Base-by-base conservation (phyloP, 2,888 invertebrate species). In the Tricholauxania praeusta region DNA sequence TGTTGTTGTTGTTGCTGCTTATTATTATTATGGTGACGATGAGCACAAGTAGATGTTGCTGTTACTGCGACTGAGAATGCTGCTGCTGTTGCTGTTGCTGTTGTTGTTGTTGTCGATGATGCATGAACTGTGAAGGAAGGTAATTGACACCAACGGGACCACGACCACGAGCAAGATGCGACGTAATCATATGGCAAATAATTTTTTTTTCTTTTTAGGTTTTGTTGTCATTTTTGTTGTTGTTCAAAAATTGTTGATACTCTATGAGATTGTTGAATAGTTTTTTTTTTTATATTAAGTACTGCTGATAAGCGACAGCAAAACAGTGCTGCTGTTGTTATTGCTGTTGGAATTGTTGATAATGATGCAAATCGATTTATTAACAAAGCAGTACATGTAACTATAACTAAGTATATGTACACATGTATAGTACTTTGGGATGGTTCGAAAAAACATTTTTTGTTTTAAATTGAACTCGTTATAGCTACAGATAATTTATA, bases 71-170 rank as follows among this genome's bases (percentile, higher is more conserved):
- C 22, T 47, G 62, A n/a, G n/a, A n/a, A 2, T 47, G 47, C 14
- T 17, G 62, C 7, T 60, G 63, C 12, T 49, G 14, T n/a, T 64
- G 64, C 1, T 51, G 28, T 17, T 32, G 15, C 8, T 22, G 51
- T 14, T 64, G 51, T 14, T 49, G 48, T 22, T 64, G 64, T 15
- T 64, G 49, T 6, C 48, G 63, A 63, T 63, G 63, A 48, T n/a
- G 63, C 49, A 64, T 64, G 48, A 49, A 64, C 64, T 51, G 51
- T 49, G 39, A 64, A 39, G 22, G 19, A 64, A 64, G 64, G 64
- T 64, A 64, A 64, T 51, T 64, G 64, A 64, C 64, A 64, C 64
- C 39, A 49, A 12, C 49, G 12, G 49, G 39, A 39, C 19, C 19
- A 51, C 22, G 15, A 64, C 51, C 22, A 49, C 49, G 51, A 39